phyloP scores from a whole-genome alignment of 2,888 invertebrate genomes.

The Agrotis exclamationis region DNA sequence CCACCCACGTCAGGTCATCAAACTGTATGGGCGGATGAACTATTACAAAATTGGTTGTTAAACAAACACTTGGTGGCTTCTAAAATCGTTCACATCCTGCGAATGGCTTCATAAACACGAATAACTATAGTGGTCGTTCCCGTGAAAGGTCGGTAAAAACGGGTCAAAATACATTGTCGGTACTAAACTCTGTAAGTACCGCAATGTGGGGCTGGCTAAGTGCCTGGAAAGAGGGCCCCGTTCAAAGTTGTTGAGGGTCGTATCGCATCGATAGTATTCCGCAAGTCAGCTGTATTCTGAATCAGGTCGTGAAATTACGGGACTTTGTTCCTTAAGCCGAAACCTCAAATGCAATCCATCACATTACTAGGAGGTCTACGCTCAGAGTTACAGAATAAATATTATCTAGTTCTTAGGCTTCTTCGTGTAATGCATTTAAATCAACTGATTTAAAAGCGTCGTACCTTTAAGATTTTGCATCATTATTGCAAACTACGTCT shows the following conservation, averaged over 20 bases:
- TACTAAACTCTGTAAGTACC: slow-evolving; percentile 43
- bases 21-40: slow-evolving; percentile 55
- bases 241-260: slow-evolving; percentile 46
- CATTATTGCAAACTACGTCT: slow-evolving; percentile 31
- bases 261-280: slow-evolving; percentile 45
- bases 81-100: slow-evolving; percentile 46
- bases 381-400: slow-evolving; percentile 16
- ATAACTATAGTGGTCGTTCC: slow-evolving; percentile 21
- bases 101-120: slow-evolving; percentile 49
- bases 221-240: slow-evolving; percentile 53
- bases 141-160: slow-evolving; percentile 46
- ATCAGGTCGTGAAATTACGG: slow-evolving; percentile 42
- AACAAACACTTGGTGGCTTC: slow-evolving; percentile 35
- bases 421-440: slow-evolving; percentile 49
- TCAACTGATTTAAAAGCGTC: slow-evolving; percentile 32
- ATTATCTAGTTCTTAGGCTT: slow-evolving; percentile 30
- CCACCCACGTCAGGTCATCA: slow-evolving; percentile 58
- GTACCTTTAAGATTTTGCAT: slow-evolving; percentile 25
- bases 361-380: slow-evolving; percentile 35
- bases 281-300: slow-evolving; percentile 50
- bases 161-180: slow-evolving; percentile 10
- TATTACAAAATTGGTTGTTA: slow-evolving; percentile 58
- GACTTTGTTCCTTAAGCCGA: slow-evolving; percentile 36
- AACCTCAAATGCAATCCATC: slow-evolving; percentile 39
- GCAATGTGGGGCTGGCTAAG: slow-evolving; percentile 57